Evolutionary conservation across 30 jellyfish, hydroid and myxozoan species (phyloP), one percentile per base, ranked within the genome.

Genomic region (Haliclystus octoradiatus): DNA sequence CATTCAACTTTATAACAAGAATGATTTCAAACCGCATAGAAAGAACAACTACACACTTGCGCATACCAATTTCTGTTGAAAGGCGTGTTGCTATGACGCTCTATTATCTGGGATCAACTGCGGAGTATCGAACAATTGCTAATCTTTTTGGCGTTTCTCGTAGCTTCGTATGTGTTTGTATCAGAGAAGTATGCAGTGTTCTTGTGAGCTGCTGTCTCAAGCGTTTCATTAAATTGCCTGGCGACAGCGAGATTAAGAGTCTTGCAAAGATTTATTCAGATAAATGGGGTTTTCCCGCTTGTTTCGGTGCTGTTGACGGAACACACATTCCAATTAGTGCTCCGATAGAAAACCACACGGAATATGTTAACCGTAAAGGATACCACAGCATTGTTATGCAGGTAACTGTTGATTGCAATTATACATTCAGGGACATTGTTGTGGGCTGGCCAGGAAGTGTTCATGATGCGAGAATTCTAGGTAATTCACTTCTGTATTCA

Each of bases 361-460:
- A 63, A 4, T 63, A 63, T 28, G 4, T 2, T 23, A 63, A 63
- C 61, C 25, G 72, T 14, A 63, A 63, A 63, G 61, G 62, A 4
- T 63, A 23, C 22, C 23, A 63, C 52, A 2, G 22, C 2, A 28
- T 63, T 7, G 15, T 63, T 2, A 2, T 63, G 15, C 72, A 63
- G 29, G 72, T 52, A 23, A 15, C 29, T 28, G 72, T 63, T 63
- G 72, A 63, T 23, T 4, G 62, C 62, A 23, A 12, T 4, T 63
- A 63, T 28, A 4, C 2, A 3, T 63, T 63, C 23, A 13, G 4
- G 72, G 72, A 63, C 52, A 29, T 63, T 3, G 23, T 2, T 63
- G 72, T 63, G 27, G 62, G 72, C 60, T 63, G 72, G 52, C 72
- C 72, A 13, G 72, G 72, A 5, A 63, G 23, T 2, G 61, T 63